Base-by-base conservation (phyloP, 1,140 invertebrate genomes). In the Oryctes rhinoceros region DNA sequence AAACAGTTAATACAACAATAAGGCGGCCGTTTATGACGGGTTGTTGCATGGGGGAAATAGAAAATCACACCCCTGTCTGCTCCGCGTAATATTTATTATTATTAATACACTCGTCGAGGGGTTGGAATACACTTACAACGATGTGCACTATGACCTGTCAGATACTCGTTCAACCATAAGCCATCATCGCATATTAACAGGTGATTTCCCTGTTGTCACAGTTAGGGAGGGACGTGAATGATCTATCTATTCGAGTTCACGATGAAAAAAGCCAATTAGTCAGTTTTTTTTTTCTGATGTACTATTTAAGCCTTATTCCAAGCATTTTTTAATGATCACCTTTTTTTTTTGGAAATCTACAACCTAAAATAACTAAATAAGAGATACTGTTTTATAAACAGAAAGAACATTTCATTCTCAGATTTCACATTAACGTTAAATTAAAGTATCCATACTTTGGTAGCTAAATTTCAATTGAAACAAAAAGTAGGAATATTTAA, bases 41-140 rank as follows among this genome's bases (percentile, higher is more conserved):
- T 71, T 71, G 24, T 71, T 71, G 65, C 65, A 71, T 71, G 20
- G 65, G 65, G 65, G 65, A 71, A 71, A 71, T 37, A 37, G 65
- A 71, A 24, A 71, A 71, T 71, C 65, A 71, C 65, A 71, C 65
- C 65, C 65, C 20, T 71, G 65, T 71, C 65, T 71, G 65, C 10
- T 71, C 65, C 65, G 10, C 35, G 65, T 71, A 11, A 71, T 71
- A 71, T 71, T 71, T 71, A 71, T 71, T 71, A 71, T 71, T 71
- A 71, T 71, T 71, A 71, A 71, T 71, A 71, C 65, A 71, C 65
- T 35, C 65, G 20, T 71, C 65, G 65, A 71, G 65, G 65, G 65
- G 65, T 24, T 71, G 20, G 35, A 7, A 71, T 71, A 71, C 65
- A 71, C 65, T 71, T 24, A 24, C 65, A 71, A 10, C 24, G 24